These are phyloP conservation scores for Agrochola macilenta DNA, from an alignment of 2,888 invertebrate genomes.

Conservation along the genomic window DNA sequence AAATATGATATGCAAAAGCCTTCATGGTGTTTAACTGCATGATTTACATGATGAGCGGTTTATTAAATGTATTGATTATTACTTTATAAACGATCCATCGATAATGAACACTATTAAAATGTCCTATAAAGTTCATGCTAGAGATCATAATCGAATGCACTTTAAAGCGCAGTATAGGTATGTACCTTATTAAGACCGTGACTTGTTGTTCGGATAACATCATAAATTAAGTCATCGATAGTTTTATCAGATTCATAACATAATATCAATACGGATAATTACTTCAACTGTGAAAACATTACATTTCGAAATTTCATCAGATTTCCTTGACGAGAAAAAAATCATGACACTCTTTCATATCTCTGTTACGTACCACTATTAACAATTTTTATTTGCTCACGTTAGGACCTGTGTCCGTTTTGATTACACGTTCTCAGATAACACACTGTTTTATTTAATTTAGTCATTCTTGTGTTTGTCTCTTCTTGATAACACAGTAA, in stretches of 20 bases:
- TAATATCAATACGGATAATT: background rate
- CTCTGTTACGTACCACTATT: constrained; percentile 58
- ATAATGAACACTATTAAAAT: constrained; percentile 40
- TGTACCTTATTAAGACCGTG: constrained; percentile 47
- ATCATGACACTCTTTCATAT: constrained; percentile 35
- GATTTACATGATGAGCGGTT: too few relatives aligned
- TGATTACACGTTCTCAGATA: constrained; percentile 83
- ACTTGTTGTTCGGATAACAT: constrained; percentile 49
- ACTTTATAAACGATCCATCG: constrained; percentile 20
- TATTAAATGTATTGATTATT: constrained; percentile 23
- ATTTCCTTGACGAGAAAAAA: constrained; percentile 12
- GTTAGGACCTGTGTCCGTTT: constrained; percentile 84
- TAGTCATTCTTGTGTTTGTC: constrained; percentile 82
- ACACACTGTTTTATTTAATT: constrained; percentile 85
- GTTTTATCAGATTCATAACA: constrained; percentile 20
- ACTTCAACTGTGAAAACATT: background rate
- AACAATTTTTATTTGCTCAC: constrained; percentile 68
- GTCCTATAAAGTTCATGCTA: constrained; percentile 49
- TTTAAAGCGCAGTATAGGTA: constrained; percentile 32
- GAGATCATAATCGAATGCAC: constrained; percentile 55
- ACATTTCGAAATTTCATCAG: constrained; percentile 9
- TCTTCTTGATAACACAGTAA: constrained; percentile 81
- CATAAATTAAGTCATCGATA: constrained; percentile 51
- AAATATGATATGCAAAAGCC: too few relatives aligned
- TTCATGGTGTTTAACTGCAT: too few relatives aligned